Base-by-base conservation (phyloP, 2,888 invertebrate species). In the Lasioglossum marginatum region DNA sequence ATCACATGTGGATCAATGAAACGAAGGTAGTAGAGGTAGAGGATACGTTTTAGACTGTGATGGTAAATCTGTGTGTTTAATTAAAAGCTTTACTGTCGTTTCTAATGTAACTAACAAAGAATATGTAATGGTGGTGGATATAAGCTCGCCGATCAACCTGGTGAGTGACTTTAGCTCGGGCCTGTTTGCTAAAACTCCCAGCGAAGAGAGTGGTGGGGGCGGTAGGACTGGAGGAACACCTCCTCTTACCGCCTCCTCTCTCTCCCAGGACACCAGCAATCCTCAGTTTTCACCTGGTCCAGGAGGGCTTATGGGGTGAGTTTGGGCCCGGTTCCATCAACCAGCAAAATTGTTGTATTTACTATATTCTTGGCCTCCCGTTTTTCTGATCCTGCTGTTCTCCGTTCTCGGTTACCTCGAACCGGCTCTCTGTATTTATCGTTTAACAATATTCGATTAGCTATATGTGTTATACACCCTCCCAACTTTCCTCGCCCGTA, bases 111-210 rank as follows among this genome's bases (percentile, higher is more conserved):
- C 91, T 91, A 91, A 91, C 91, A 88, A 91, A 91, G 81, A 86
- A 88, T 91, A 89, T 95, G 92, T 95, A 92, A 94, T 94, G 94
- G 93, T 93, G 93, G 91, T 91, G 93, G 90, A 91, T 88, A 94
- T 94, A 95, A 98, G 98, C 96, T 98, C 98, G 95, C 98, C 98
- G 95, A 98, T 98, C 96, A 98, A 98, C 97, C 97, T 99, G 97
- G 98, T 98, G 96, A 97, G 96, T 95, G 99, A 99, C 97, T 98
- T 99, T 96, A 98, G 99, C 96, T 98, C 98, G 94, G 98, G 98
- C 96, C 97, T 98, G 95, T 98, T 99, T 97, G 98, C 97, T 96
- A 98, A 98, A 96, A 98, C 98, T 94, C 98, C 98, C 95, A 98
- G 98, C 95, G 98, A 98, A 96, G 98, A 98, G 96, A 97, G 97